A percentile compares a stretch with the other conserved stretches of the same genome.
Evolutionary conservation across 2,888 invertebrate genomes (phyloP).

Genomic region (Amphipyra berbera): DNA sequence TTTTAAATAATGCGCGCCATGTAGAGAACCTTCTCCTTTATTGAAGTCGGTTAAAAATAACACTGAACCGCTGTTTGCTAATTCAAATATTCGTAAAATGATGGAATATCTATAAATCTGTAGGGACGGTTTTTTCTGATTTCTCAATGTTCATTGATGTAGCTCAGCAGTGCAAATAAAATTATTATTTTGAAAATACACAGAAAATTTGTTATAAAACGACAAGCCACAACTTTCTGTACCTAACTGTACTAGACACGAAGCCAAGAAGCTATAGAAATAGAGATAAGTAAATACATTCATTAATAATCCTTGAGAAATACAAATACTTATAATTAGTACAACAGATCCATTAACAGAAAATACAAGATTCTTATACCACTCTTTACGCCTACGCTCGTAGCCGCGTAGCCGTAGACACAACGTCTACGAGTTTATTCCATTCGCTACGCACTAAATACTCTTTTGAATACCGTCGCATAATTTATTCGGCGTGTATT

Average conservation of each 20-base stretch:
- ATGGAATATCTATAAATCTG: too few species aligned
- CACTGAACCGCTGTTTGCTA: too few species aligned
- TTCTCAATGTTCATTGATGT: too few species aligned
- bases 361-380: conserved; percentile 12
- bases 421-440: conserved; percentile 48
- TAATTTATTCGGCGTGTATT: conserved; percentile 57
- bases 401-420: conserved; percentile 47
- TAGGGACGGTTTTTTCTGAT: too few species aligned
- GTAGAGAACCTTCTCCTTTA: too few species aligned
- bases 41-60: too few species aligned
- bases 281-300: conserved; percentile 21
- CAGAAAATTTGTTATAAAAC: neutral
- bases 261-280: conserved; percentile 14
- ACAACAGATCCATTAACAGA: conserved; percentile 44
- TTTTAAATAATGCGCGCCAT: too few species aligned
- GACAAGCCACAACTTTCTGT: neutral
- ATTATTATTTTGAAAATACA: too few species aligned
- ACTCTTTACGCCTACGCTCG: conserved; percentile 33
- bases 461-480: conserved; percentile 39
- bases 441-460: conserved; percentile 54
- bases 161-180: too few species aligned
- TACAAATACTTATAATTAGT: conserved; percentile 26
- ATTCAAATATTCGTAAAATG: too few species aligned
- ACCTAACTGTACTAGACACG: neutral
- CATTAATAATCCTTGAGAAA: conserved; percentile 31